Evolutionary conservation across 2,113 vertebrate genomes (phyloP), one percentile per base, ranked within the genome.

Genomic region (Danionella cerebrum): DNA sequence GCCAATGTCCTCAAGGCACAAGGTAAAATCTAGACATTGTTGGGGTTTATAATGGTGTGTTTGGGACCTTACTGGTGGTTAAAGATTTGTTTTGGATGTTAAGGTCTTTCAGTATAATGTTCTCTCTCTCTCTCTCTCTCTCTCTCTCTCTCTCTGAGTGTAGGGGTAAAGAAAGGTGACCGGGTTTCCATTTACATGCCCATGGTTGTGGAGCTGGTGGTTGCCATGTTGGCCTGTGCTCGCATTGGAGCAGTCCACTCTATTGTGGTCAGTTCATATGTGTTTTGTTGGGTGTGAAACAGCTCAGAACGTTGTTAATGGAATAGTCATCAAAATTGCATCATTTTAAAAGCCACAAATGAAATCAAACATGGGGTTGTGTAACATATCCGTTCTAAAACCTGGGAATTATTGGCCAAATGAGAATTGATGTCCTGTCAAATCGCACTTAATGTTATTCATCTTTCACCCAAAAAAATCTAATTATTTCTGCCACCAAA

Each of bases 151-250:
- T 27, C 19, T 50, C 22, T 57, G 45, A 2, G 19, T 41, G 1
- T 71, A 98, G 95, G 95, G 0, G 83, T 98, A 79, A 93, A 85
- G 68, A 98, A 98, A 74, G 95, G 95, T 1, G 93, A 98, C 71
- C 80, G 92, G 0, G 78, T 98, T 48, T 93, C 96, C 76, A 93
- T 98, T 70, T 98, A 98, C 83, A 90, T 98, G 93, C 96, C 96
- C 0, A 98, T 98, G 95, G 92, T 98, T 70, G 83, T 94, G 42
- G 95, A 98, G 78, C 87, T 98, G 51, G 92, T 98, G 45, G 78
- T 97, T 1, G 94, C 95, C 69, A 98, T 98, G 96, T 82, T 98
- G 2, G 95, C 94, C 1, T 98, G 96, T 22, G 89, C 85, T 52
- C 94, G 96, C 54, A 90, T 98, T 48, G 96, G 96, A 58, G 96